Evolutionary conservation across 2,888 invertebrate genomes (phyloP), one percentile per base, ranked within the genome.

Genomic region (Dorcus parallelipipedus): DNA sequence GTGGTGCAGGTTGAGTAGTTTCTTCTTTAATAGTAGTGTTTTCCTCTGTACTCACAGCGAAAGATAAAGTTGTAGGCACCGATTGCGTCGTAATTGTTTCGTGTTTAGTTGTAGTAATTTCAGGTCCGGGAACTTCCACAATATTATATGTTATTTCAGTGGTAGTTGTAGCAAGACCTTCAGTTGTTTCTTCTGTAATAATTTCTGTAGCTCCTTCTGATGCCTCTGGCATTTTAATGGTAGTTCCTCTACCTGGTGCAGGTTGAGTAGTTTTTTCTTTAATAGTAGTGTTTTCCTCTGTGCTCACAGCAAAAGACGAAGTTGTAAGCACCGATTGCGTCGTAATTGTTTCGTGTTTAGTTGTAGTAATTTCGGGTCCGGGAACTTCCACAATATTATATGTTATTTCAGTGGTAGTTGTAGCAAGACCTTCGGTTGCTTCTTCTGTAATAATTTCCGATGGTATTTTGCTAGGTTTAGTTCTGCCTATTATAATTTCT

Each of bases 91-190:
- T 6, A 2, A 6, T 33, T 33, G 3, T 7, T 4, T 33, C 26
- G 5, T 33, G 5, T 33, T 33, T 33, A 5, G 6, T 33, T 7
- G 57, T 52, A 40, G 53, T 40, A 47, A 38, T 52, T 49, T 55
- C 56, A 45, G 45, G 42, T 6, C 26, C 26, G 26, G 26, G 26
- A 33, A 33, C 26, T 33, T 33, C 26, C 26, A 33, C 26, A 33
- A 33, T 56, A 54, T 60, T 58, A 23, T 50, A 45, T 14, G 55
- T 58, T 53, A 56, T 54, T 42, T 56, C 62, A 17, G 54, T 55
- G 45, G 50, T 48, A 20, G 42, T 56, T 49, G 10, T 20, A 39
- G 39, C 39, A 10, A 23, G 9, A 38, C 38, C 49, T 55, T 55
- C 55, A 55, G 55, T 55, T 49, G 14, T 33, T 23, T 49, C 42